A percentile compares a stretch with the other conserved stretches of the same genome.
phyloP scores from a whole-genome alignment of 1,140 invertebrate species.

The Argopecten irradians region DNA sequence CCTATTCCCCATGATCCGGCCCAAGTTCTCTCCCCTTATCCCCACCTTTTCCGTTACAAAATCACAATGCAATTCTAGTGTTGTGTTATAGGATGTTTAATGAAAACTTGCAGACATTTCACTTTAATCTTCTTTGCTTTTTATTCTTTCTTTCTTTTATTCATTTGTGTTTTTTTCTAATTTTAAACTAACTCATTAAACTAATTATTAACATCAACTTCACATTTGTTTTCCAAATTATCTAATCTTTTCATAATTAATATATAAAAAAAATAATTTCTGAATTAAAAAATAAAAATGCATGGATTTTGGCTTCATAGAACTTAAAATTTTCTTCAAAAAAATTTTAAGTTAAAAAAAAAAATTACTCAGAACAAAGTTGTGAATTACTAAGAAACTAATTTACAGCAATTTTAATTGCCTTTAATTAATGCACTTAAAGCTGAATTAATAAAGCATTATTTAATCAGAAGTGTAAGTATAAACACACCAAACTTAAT shows the following conservation, averaged over 20 bases:
- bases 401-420: neutral
- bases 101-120: constrained; percentile 17
- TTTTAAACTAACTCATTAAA: neutral
- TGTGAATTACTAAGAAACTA: too few relatives aligned
- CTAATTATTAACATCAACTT: neutral
- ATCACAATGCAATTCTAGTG: constrained; percentile 6
- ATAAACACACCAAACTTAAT: neutral
- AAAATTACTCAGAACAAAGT: too few relatives aligned
- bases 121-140: too few relatives aligned
- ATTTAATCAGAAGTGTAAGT: neutral
- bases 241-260: too few relatives aligned
- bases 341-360: too few relatives aligned
- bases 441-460: neutral
- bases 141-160: neutral
- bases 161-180: neutral
- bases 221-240: neutral
- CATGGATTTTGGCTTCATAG: neutral
- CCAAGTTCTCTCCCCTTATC: neutral
- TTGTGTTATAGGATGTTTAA: neutral
- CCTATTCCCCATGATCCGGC: neutral
- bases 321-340: neutral
- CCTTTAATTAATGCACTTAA: neutral
- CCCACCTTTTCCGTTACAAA: neutral
- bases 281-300: too few relatives aligned
- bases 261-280: too few relatives aligned